Conservation (phyloP, 1,140 invertebrate species). For the Hycleus phaleratus region DNA sequence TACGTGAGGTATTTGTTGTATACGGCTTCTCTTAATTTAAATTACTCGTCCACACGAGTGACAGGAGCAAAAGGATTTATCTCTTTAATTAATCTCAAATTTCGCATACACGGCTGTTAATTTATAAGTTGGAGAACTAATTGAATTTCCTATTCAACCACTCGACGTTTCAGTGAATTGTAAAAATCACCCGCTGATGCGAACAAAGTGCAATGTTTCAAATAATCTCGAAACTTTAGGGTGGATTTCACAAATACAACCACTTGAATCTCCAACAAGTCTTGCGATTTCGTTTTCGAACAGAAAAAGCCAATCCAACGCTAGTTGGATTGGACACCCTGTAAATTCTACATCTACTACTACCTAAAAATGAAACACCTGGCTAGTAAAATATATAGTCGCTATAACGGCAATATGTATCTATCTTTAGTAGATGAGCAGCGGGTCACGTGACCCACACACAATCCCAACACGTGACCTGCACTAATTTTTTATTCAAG, state of each 20-base stretch:
- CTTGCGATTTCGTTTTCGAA: too few relatives aligned
- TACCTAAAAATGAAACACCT: constrained; percentile 3
- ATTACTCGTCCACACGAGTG: constrained; percentile 11
- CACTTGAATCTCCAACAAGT: too few relatives aligned
- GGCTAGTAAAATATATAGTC: not conserved
- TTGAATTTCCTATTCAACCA: not conserved
- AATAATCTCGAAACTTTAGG: not conserved
- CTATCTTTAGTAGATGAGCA: not conserved
- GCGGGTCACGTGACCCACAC: constrained; percentile 14
- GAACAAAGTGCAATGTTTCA: constrained; percentile 3
- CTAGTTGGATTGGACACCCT: too few relatives aligned
- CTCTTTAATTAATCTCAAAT: constrained; percentile 22
- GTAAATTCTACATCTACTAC: not conserved
- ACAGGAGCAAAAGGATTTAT: constrained; percentile 17
- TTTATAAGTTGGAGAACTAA: constrained; percentile 3
- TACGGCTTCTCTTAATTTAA: constrained; percentile 12
- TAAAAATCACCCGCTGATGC: constrained; percentile 9
- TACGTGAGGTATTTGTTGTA: too few relatives aligned
- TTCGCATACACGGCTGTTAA: constrained; percentile 9
- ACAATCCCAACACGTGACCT: constrained; percentile 9
- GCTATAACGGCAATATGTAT: constrained; percentile 4
- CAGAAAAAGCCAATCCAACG: too few relatives aligned
- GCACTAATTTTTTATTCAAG: constrained; percentile 15
- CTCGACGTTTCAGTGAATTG: not conserved
- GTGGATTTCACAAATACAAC: constrained; percentile 4